Conservation (phyloP, 2,888 invertebrate genomes). For the Latrodectus hesperus region DNA sequence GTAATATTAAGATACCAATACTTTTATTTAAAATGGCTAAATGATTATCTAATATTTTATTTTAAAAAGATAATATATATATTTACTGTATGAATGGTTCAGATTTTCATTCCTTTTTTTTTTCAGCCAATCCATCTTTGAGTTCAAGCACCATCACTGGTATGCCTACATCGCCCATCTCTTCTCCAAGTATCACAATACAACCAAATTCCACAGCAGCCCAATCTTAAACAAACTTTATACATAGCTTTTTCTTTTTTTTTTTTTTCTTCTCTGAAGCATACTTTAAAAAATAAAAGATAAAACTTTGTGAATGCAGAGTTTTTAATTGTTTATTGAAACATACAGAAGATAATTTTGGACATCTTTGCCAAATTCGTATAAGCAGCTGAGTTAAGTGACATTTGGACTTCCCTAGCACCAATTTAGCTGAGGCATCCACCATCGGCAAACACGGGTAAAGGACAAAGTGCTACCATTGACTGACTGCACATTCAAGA, state of each 20-base stretch:
- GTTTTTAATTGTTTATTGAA: slow-evolving; percentile 39
- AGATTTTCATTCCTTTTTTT: not conserved
- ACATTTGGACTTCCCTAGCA: slow-evolving; percentile 9
- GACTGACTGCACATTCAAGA: slow-evolving; percentile 26
- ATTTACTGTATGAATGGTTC: not conserved
- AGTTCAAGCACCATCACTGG: slow-evolving; percentile 71
- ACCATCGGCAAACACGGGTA: slow-evolving; percentile 44
- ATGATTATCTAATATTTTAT: no score
- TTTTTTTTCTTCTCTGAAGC: slow-evolving; percentile 14
- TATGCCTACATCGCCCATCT: slow-evolving; percentile 71
- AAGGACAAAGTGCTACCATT: slow-evolving; percentile 20
- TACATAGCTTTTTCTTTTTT: slow-evolving; percentile 30
- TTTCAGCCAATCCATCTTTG: slow-evolving; percentile 68
- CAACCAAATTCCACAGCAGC: slow-evolving; percentile 70
- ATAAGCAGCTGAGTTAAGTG: slow-evolving; percentile 11
- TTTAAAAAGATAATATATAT: not conserved
- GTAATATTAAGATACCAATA: no score
- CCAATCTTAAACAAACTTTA: slow-evolving; percentile 67
- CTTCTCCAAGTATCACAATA: slow-evolving; percentile 70
- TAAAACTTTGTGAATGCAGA: slow-evolving; percentile 18
- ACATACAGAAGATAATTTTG: slow-evolving; percentile 12
- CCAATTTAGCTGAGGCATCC: slow-evolving; percentile 4
- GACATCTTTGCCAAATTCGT: slow-evolving; percentile 29
- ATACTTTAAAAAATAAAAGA: not conserved
- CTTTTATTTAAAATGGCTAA: no score